Percentiles rank a stretch among this genome's conserved stretches.
phyloP scores from a whole-genome alignment of 2,888 invertebrate species.

The Drosophila melanosoma region DNA sequence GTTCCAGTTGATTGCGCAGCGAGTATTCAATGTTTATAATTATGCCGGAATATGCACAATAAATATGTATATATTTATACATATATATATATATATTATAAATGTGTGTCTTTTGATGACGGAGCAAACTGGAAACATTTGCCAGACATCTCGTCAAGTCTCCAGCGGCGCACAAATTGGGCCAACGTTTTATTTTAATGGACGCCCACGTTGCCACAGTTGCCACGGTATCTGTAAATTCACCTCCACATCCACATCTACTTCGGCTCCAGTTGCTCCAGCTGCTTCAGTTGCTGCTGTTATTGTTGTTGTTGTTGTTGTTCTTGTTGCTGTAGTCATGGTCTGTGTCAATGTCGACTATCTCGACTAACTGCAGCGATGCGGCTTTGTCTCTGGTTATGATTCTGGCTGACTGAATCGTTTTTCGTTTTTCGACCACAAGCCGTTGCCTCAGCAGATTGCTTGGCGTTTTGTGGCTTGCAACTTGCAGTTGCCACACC shows the following conservation, averaged over 20 bases:
- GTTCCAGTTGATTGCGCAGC: conserved; percentile 64
- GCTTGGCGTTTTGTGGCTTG: conserved; percentile 46
- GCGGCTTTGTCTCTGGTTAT: conserved; percentile 35
- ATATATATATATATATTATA: conserved; percentile 16
- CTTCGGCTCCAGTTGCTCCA: conserved; percentile 14
- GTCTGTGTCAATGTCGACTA: conserved; percentile 70
- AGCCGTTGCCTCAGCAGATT: conserved; percentile 27
- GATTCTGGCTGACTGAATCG: conserved; percentile 27
- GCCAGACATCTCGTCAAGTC: conserved; percentile 50
- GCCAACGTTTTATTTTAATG: conserved; percentile 64
- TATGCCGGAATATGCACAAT: conserved; percentile 24
- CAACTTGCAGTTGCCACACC: conserved; percentile 44
- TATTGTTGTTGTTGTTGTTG: too few species aligned
- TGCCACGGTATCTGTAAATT: conserved; percentile 5
- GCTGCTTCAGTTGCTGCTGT: conserved; percentile 19
- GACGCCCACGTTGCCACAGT: conserved; percentile 60
- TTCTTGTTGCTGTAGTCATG: conserved; percentile 16
- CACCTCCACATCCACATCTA: conserved; percentile 10
- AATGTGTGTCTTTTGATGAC: conserved; percentile 33
- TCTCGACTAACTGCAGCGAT: conserved; percentile 19
- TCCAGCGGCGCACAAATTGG: conserved; percentile 65
- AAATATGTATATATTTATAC: conserved; percentile 1
- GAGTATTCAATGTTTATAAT: conserved; percentile 58
- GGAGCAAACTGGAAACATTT: conserved; percentile 22
- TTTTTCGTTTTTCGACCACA: conserved; percentile 64